Base-by-base conservation (phyloP, 2,888 invertebrate species). In the Pheosia tremula region DNA sequence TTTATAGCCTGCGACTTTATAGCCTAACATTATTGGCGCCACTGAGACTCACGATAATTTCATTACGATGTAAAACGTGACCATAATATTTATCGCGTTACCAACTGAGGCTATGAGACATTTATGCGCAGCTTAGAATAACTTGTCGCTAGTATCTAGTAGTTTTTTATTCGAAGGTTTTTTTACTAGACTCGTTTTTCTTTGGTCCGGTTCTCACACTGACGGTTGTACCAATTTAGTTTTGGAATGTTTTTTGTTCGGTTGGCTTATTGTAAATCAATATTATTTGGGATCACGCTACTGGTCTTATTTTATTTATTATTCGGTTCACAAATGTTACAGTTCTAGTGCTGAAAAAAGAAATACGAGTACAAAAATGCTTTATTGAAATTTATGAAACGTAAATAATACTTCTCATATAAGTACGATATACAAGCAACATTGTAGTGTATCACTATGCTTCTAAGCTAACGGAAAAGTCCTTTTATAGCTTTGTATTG, bases 11-110 rank as follows among this genome's bases (percentile, higher is more conserved):
- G 8, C 41, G 8, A 41, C 24, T 24, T 24, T 43, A 43, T 43
- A 43, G 43, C 43, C 43, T 8, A 9, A 43, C 4, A n/a, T n/a
- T 3, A 47, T 9, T 63, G 49, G 64, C 67, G 67, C 64, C 63
- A 11, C 37, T 4, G 9, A 53, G 4, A 53, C 37, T 37, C 11
- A 53, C 10, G 37, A 5, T 53, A 5, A 53, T 36, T 36, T 50
- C 8, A 7, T 53, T 37, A 37, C 11, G 36, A 37, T 37, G 53
- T 24, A 53, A 53, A 53, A 37, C 53, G 53, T 53, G 53, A 53
- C 10, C 37, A 37, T 9, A 53, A 53, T 53, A 53, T 37, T 53
- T 53, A 53, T 53, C 53, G 11, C 53, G 53, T 53, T 54, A 57
- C 41, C 50, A 54, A 54, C 47, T 36, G 52, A 65, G 24, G 47